Conservation (phyloP, 2,888 invertebrate species). For the Dorcus parallelipipedus region DNA sequence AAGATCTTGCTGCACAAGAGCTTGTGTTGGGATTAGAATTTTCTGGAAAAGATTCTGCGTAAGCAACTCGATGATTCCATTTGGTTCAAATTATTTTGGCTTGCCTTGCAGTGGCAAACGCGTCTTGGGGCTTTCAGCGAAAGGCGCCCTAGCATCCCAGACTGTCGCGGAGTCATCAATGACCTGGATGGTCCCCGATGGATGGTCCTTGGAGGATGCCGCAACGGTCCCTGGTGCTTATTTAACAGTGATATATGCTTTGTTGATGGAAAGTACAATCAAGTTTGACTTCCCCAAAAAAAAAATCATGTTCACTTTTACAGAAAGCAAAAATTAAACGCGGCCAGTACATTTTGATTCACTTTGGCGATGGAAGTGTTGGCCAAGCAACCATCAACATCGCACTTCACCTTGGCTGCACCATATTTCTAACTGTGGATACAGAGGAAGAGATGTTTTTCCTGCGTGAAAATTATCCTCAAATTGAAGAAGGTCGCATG, state of each 20-base stretch:
- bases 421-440: conserved; percentile 85
- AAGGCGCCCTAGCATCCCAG: conserved; percentile 59
- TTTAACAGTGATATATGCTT: conserved; percentile 51
- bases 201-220: conserved; percentile 72
- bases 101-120: conserved; percentile 52
- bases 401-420: conserved; percentile 60
- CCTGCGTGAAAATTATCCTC: conserved; percentile 77
- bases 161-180: conserved; percentile 56
- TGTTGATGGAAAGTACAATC: conserved; percentile 45
- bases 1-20: conserved; percentile 61
- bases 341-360: conserved; percentile 49
- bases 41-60: conserved; percentile 54
- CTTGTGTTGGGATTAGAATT: conserved; percentile 68
- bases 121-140: conserved; percentile 63
- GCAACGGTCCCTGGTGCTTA: conserved; percentile 76
- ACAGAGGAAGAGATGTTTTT: conserved; percentile 80
- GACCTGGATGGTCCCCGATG: conserved; percentile 65
- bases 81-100: not conserved
- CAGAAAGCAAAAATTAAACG: conserved; percentile 13
- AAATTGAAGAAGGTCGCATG: conserved; percentile 61
- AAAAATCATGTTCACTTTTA: not conserved
- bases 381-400: conserved; percentile 73
- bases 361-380: conserved; percentile 65
- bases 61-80: not conserved
- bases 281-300: not conserved